Conservation (phyloP, 2,797 vertebrate species). For the Mus spretus region DNA sequence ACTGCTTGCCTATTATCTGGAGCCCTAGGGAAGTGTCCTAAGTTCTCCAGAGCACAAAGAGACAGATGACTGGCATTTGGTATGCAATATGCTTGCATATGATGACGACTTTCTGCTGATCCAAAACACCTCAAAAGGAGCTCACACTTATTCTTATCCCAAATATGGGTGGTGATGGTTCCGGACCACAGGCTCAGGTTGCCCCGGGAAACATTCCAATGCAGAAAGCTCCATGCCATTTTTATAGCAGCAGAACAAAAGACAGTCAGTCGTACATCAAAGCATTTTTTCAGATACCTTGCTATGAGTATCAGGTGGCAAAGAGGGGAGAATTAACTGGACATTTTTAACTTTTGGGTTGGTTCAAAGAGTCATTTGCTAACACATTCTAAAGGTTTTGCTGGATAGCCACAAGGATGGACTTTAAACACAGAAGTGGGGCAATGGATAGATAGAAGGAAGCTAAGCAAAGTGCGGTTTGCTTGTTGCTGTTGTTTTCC, state of each 20-base stretch:
- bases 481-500: background rate
- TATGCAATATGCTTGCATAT: too few relatives aligned
- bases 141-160: background rate
- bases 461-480: too few relatives aligned
- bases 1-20: background rate
- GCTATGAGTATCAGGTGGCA: background rate
- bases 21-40: background rate
- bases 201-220: background rate
- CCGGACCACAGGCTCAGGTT: background rate
- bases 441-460: too few relatives aligned
- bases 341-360: too few relatives aligned
- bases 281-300: background rate
- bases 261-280: background rate
- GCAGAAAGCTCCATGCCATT: background rate
- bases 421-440: background rate
- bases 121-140: background rate
- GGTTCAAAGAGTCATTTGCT: background rate
- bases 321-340: background rate
- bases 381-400: background rate
- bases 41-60: background rate
- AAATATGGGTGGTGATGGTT: background rate
- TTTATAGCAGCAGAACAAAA: background rate
- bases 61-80: background rate
- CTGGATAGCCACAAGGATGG: background rate
- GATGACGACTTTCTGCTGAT: background rate